Evolutionary conservation across 2,888 invertebrate species (phyloP).

Genomic region (Hedya salicella): DNA sequence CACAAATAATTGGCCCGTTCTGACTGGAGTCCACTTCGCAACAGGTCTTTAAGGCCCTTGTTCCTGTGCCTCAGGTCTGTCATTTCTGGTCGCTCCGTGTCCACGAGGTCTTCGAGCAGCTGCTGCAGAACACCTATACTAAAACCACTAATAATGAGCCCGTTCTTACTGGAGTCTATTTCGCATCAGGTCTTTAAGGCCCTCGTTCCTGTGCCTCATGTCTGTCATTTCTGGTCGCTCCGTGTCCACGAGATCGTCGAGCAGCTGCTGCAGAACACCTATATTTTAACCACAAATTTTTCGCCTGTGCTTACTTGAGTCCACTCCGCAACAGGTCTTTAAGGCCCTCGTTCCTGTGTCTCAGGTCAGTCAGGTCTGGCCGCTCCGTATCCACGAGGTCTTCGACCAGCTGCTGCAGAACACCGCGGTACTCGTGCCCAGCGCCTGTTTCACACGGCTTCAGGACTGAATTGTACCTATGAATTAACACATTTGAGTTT

Average conservation of each 20-base stretch:
- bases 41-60: conserved; percentile 85
- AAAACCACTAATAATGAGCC: neutral
- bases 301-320: conserved; percentile 82
- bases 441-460: conserved; percentile 76
- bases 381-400: conserved; percentile 85
- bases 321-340: conserved; percentile 84
- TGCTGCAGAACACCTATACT: conserved; percentile 61
- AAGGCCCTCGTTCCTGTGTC: conserved; percentile 84
- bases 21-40: conserved; percentile 86
- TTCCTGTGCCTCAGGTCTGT: conserved; percentile 84
- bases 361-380: conserved; percentile 86
- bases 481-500: neutral
- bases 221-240: conserved; percentile 86
- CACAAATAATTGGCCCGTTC: conserved; percentile 44
- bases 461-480: conserved; percentile 78
- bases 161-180: conserved; percentile 86
- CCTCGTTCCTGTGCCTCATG: conserved; percentile 83
- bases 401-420: conserved; percentile 85
- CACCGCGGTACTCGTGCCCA: conserved; percentile 79
- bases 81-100: conserved; percentile 63
- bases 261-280: conserved; percentile 74
- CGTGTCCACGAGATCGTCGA: conserved; percentile 85
- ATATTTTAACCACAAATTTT: conserved; percentile 23
- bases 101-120: conserved; percentile 83
- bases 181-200: conserved; percentile 83